Base-by-base conservation (phyloP, 2,797 vertebrate genomes). In the Mus spretus region DNA sequence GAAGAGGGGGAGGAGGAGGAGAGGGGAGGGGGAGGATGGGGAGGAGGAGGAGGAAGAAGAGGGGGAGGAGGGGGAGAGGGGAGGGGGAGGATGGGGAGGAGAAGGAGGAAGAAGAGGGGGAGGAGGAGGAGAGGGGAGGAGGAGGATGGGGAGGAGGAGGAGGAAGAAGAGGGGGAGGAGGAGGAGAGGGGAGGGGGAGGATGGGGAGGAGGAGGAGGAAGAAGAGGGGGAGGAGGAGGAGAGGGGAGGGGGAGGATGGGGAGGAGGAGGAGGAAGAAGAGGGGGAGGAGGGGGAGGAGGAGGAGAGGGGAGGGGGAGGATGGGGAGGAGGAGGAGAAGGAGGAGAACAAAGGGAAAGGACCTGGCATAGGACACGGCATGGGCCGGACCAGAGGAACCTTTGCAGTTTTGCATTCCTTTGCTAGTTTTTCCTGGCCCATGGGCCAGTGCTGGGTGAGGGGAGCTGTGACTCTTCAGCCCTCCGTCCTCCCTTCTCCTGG, bases 401-500 rank as follows among this genome's bases (percentile, higher is more conserved):
- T 53, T 12, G 0, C 0, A 24, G 19, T 61, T 44, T 3, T 14
- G 89, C 50, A 12, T 40, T 50, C 37, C 72, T 81, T 72, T 61
- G 67, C 57, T 47, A 47, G 72, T 53, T 13, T 61, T 26, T 28
- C 24, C 26, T 15, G 22, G 37, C 24, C 13, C 10, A 14, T 40
- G n/a, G 37, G 82, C 57, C 17, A 3, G 2, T 67, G 55, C 55
- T n/a, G 17, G 75, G 13, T n/a, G 44, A 84, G 40, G 40, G 19
- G 17, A 22, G 53, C 26, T 22, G 47, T 47, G 15, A 53, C 75
- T 57, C 3, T 19, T 15, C 3, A 4, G 31, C 3, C 20, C 22
- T n/a, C 10, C 26, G 12, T 15, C 3, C 0, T 0, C 47, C 1
- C 44, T 0, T 3, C 22, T 19, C 11, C 28, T 47, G 4, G 70